phyloP scores from a whole-genome alignment of 2,113 vertebrate species.

The human region GRCh38 chr3:154819501-154820000 shows the following conservation, averaged over 20 bases:
- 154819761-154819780: neutral
- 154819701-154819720: neutral
- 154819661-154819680: neutral
- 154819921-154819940: too few species aligned
- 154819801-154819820: neutral
- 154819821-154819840: neutral
- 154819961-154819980: too few species aligned
- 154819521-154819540: neutral
- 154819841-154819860: neutral
- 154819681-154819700: neutral
- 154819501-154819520: neutral
- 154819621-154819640: neutral
- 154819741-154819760: neutral
- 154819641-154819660: neutral
- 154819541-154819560: slow-evolving; percentile 22
- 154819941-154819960: too few species aligned
- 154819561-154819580: neutral
- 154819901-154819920: too few species aligned
- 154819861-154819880: neutral
- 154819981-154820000: too few species aligned
- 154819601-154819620: neutral
- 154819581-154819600: slow-evolving; percentile 13
- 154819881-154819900: too few species aligned
- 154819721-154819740: neutral
- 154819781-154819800: neutral